phyloP scores from a whole-genome alignment of 1,140 invertebrate genomes.

The Nautilus pompilius region DNA sequence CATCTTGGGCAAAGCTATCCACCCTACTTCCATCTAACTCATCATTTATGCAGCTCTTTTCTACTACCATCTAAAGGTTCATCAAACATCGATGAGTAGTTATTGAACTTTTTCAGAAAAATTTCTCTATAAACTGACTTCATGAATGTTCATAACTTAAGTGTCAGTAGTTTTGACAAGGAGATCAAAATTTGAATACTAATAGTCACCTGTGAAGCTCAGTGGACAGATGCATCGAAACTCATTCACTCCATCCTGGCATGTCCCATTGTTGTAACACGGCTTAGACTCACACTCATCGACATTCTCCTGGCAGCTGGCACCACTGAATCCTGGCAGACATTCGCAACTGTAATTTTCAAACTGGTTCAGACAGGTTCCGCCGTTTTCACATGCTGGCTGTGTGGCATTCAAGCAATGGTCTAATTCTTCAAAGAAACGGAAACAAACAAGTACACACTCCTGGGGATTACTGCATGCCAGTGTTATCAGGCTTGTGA shows the following conservation, averaged over 20 bases:
- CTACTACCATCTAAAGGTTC: too few species aligned
- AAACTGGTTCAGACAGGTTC: slow-evolving; percentile 21
- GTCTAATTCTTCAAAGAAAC: not conserved
- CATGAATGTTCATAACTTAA: too few species aligned
- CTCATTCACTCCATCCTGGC: slow-evolving; percentile 1
- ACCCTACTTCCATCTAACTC: too few species aligned
- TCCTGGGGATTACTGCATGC: not conserved
- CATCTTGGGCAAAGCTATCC: too few species aligned
- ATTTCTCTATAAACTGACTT: too few species aligned
- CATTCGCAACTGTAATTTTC: slow-evolving; percentile 23
- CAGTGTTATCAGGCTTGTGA: too few species aligned
- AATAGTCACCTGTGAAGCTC: slow-evolving; percentile 3
- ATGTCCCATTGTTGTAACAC: slow-evolving; percentile 17
- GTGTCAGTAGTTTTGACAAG: too few species aligned
- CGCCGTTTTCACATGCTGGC: slow-evolving; percentile 24
- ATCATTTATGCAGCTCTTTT: too few species aligned
- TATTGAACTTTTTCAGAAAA: too few species aligned
- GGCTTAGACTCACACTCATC: slow-evolving; percentile 27
- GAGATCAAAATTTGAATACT: slow-evolving; percentile 1
- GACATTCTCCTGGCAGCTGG: slow-evolving; percentile 21
- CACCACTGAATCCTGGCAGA: slow-evolving; percentile 19
- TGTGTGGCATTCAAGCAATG: not conserved
- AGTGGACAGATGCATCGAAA: not conserved
- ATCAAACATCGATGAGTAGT: too few species aligned
- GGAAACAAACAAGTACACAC: not conserved